Base-by-base conservation (phyloP, 2,888 invertebrate genomes). In the Macrophya annulata region DNA sequence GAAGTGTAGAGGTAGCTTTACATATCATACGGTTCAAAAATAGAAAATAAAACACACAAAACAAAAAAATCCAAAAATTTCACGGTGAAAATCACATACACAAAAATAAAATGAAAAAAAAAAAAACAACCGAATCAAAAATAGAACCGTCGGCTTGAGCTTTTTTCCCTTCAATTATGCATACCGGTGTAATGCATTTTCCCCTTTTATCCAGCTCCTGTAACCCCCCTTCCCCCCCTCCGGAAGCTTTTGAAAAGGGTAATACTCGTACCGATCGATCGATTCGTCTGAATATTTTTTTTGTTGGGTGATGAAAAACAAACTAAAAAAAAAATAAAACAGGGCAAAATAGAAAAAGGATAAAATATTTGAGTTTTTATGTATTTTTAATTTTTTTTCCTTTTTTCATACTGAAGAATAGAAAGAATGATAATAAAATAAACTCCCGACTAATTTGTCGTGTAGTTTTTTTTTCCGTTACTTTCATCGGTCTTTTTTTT, bases 141-240 rank as follows among this genome's bases (percentile, higher is more conserved):
- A 15, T 71, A 8, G n/a, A 9, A n/a, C 8, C 40, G 25, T n/a
- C 6, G n/a, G 55, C 55, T 68, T 4, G 37, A 68, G 37, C 37
- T 37, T 37, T 68, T 48, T 68, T 37, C 37, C 68, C 68, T 31
- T 68, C 68, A 68, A 68, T 68, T 68, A 68, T 68, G 68, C 68
- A 68, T 15, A 37, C 5, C 1, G 68, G 31, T 17, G 68, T 68
- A 68, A 68, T 68, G 68, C 68, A 68, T 68, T 68, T 68, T 25
- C 4, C 62, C 25, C 10, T 62, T 31, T 12, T 31, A 15, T 15
- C 4, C 48, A 15, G 48, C 48, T 48, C 48, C 9, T 48, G 3
- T 15, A 9, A 12, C 12, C 12, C 68, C n/a, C n/a, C n/a, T n/a
- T 8, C 6, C 8, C 12, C 2, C 37, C 17, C 4, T 3, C 31